A percentile compares a stretch with the other conserved stretches of the same genome.
phyloP scores from a whole-genome alignment of 2,888 invertebrate species.

The Tanypteryx hageni region DNA sequence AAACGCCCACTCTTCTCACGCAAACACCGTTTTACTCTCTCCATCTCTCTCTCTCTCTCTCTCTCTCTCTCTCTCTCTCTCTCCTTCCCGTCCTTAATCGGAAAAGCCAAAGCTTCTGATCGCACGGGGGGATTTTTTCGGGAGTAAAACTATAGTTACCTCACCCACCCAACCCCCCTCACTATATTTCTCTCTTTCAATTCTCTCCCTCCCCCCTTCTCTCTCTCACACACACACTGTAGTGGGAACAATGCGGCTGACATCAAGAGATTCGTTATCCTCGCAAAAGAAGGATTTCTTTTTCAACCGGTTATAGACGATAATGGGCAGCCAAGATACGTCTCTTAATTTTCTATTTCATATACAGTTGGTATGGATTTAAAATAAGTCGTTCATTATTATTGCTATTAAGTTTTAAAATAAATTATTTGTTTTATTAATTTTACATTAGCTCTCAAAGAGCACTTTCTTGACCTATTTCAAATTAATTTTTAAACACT shows the following conservation, averaged over 20 bases:
- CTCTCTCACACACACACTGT: not conserved
- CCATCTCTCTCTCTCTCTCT: not conserved
- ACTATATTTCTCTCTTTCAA: not conserved
- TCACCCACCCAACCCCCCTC: not conserved
- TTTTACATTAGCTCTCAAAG: too few relatives aligned
- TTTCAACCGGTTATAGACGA: not conserved
- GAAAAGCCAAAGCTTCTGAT: slow-evolving; percentile 31
- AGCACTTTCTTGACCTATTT: too few relatives aligned
- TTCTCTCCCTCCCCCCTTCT: not conserved
- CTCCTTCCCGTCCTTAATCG: not conserved
- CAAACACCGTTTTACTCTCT: not conserved
- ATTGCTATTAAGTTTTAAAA: too few relatives aligned
- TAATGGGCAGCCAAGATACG: not conserved
- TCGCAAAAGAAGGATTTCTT: not conserved
- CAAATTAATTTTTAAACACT: too few relatives aligned
- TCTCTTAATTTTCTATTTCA: too few relatives aligned
- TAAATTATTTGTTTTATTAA: too few relatives aligned
- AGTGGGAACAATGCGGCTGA: not conserved
- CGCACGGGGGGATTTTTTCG: not conserved
- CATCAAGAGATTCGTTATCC: not conserved
- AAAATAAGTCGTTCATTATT: too few relatives aligned
- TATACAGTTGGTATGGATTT: too few relatives aligned
- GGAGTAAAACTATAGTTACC: not conserved
- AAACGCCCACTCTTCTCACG: slow-evolving; percentile 45
- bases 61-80: not conserved